A percentile compares a stretch with the other conserved stretches of the same genome.
Conservation (phyloP, 2,797 vertebrate species). For the Varecia variegata region DNA sequence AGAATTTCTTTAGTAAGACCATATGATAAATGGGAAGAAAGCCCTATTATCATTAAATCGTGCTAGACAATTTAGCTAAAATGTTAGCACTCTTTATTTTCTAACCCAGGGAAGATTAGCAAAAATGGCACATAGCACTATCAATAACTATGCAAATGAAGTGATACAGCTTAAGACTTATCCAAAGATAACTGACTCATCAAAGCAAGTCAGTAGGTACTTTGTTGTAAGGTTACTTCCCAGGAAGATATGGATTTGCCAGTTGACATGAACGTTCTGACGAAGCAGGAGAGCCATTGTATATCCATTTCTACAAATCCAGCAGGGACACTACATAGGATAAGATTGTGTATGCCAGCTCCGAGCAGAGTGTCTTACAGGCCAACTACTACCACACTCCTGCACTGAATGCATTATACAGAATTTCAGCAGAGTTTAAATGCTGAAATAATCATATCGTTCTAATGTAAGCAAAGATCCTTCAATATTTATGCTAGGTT, state of each 20-base stretch:
- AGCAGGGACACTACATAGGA: background rate
- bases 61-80: conserved; percentile 40
- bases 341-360: background rate
- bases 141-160: background rate
- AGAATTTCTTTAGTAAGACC: background rate
- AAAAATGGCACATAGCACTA: background rate
- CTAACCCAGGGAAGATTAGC: background rate
- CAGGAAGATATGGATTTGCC: background rate
- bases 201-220: background rate
- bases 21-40: conserved; percentile 12
- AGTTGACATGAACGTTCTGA: background rate
- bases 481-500: background rate
- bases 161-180: background rate
- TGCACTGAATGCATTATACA: background rate
- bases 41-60: background rate
- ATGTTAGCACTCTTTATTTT: background rate
- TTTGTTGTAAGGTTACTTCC: background rate
- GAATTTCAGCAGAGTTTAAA: background rate
- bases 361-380: no score
- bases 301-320: background rate
- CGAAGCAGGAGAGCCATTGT: background rate
- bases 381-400: background rate
- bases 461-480: background rate
- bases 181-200: background rate
- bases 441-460: background rate